Evolutionary conservation across 2,888 invertebrate species (phyloP), one percentile per base, ranked within the genome.

Genomic region (Cremastinae sp.): DNA sequence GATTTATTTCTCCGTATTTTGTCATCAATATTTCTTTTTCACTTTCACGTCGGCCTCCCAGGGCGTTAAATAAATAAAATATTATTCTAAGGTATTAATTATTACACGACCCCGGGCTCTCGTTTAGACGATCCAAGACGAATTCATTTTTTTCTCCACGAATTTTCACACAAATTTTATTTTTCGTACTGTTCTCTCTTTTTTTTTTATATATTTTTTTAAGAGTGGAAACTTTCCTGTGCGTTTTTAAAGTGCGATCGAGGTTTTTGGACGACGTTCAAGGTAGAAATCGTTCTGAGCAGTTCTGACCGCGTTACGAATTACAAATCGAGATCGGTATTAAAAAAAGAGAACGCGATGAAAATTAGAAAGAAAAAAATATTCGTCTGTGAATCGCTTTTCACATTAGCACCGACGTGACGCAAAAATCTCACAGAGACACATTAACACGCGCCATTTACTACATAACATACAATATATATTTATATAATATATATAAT

Each of bases 401-500:
- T 37, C 47, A 64, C 22, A 62, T 53, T 69, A 49, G 62, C 55
- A 64, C 73, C 75, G 75, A 82, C 82, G 82, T 81, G 85, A 84
- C 85, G 84, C 78, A 82, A 84, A 85, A 79, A 86, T 88, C 85
- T 88, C 88, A 86, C 86, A 88, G 84, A 87, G 85, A 87, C 84
- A 88, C 86, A 87, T 87, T 85, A 86, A 88, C 83, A 85, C 85
- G 84, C 85, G 82, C 85, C 83, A 86, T 85, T 89, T 88, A 85
- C 84, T 86, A 88, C 84, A 86, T 88, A 89, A 88, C 88, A 85
- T 88, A 87, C 84, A 86, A 88, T 88, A 88, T 87, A 87, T 87
- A 86, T 87, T 83, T 81, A 84, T 85, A 83, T 85, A 83, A 87
- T 87, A 84, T 84, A 82, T 83, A 82, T 83, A 83, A 81, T 62